Base-by-base conservation (phyloP, 92 coral and sea anemone species). In the Bergia sp. region DNA sequence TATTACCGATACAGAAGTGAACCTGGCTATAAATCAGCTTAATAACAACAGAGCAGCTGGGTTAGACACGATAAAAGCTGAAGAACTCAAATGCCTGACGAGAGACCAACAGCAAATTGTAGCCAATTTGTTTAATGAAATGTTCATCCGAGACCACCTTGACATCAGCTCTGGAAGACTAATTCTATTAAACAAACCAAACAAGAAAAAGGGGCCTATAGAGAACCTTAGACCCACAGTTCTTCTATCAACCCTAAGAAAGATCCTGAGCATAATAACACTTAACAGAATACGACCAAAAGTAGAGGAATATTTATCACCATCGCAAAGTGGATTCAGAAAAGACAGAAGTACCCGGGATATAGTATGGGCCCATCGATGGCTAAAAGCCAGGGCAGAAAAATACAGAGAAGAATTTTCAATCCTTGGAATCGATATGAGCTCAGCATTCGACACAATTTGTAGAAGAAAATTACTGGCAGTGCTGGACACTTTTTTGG, bases 101-200 rank as follows among this genome's bases (percentile, higher is more conserved):
- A 18, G 23, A 72, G 38, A 72, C 37, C 76, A 72, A 36, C 76
- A 72, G 37, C 23, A 36, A 36, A 72, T 72, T 72, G 37, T 72
- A 72, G 76, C 76, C 76, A 36, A 72, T 72, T 2, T 72, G 76
- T 72, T 72, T 72, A 72, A 72, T 72, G 76, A 72, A 72, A 72
- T 72, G 76, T 72, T 72, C 38, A 72, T 36, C 2, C n/a, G n/a
- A 36, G 37, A 6, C 37, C 38, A 72, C 76, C 12, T 72, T 0
- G 76, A 72, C 76, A 21, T 72, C 37, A 36, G 12, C 76, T 72
- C 76, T 18, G 76, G 76, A 0, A 72, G 37, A 72, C 76, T 72
- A 3, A 36, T 72, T 21, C 76, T 72, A 21, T 3, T 21, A 72
- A 72, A 72, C 76, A 72, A 72, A 18, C 76, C 76, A 72, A 72